Percentiles rank a stretch among this genome's conserved stretches.
phyloP scores from a whole-genome alignment of 2,888 invertebrate species.

The Luffia ferchaultella region DNA sequence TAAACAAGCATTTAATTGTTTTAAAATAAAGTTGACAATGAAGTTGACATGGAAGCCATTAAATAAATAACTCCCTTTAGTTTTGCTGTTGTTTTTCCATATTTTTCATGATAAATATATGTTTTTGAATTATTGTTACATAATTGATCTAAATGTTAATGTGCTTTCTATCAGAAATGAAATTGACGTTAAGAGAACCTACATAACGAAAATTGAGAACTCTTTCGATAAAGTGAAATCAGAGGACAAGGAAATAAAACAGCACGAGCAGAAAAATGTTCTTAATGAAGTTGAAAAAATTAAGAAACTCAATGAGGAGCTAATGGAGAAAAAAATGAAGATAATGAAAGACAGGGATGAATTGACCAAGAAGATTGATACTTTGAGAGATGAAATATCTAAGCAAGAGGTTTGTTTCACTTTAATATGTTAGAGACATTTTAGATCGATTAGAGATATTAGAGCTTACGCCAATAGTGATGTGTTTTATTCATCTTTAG shows the following conservation, averaged over 20 bases:
- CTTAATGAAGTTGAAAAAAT: constrained; percentile 58
- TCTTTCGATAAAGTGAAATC: constrained; percentile 60
- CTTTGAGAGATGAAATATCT: constrained; percentile 64
- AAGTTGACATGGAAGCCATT: too few species aligned
- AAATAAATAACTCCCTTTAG: too few species aligned
- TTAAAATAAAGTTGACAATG: too few species aligned
- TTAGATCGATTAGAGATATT: too few species aligned
- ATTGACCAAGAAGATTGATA: constrained; percentile 57
- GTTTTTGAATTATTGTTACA: too few species aligned
- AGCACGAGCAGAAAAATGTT: constrained; percentile 63
- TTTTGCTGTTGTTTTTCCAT: too few species aligned
- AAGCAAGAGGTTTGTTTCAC: constrained; percentile 53
- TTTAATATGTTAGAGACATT: too few species aligned
- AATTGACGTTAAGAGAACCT: constrained; percentile 48
- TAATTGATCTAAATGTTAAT: too few species aligned
- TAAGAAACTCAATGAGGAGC: constrained; percentile 50
- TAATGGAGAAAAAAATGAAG: constrained; percentile 53
- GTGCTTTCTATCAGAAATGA: constrained; percentile 29
- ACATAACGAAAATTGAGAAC: constrained; percentile 41
- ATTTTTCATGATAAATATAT: too few species aligned
- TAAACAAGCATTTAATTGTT: too few species aligned
- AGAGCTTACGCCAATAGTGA: too few species aligned
- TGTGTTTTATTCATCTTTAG: not conserved
- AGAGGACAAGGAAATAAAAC: constrained; percentile 62
- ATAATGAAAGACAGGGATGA: constrained; percentile 48